Percentiles rank a stretch among this genome's conserved stretches.
These are phyloP conservation scores for Pharmacophagus antenor DNA, from an alignment of 2,888 invertebrate species.

Conservation along the genomic window DNA sequence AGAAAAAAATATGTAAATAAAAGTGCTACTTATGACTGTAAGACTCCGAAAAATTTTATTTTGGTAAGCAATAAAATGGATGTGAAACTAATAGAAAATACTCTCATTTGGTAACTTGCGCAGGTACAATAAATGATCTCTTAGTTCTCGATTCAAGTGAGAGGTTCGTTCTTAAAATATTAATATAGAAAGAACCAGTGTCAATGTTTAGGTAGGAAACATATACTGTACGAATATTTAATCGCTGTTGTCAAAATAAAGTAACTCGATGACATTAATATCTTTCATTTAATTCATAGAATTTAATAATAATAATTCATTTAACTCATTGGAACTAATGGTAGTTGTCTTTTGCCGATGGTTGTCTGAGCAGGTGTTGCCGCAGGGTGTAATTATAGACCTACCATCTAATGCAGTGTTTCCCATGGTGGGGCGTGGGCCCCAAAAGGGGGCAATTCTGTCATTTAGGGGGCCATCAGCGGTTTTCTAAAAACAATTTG, in stretches of 20 bases:
- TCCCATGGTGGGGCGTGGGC: too few species aligned
- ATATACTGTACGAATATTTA: constrained; percentile 22
- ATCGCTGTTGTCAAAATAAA: constrained; percentile 51
- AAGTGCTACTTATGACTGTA: not conserved
- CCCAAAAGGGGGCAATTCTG: too few species aligned
- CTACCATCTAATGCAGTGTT: too few species aligned
- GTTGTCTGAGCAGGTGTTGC: too few species aligned
- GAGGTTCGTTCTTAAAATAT: not conserved
- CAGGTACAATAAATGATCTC: constrained; percentile 3
- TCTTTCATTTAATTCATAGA: constrained; percentile 1
- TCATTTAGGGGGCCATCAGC: too few species aligned
- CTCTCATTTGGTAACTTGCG: constrained; percentile 49
- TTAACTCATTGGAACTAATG: too few species aligned
- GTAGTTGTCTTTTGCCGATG: too few species aligned
- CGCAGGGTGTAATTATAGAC: too few species aligned
- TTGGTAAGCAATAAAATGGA: constrained; percentile 51
- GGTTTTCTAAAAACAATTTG: too few species aligned
- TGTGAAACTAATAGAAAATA: constrained; percentile 50
- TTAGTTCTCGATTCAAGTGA: not conserved
- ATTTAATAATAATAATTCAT: too few species aligned
- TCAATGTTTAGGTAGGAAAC: constrained; percentile 36
- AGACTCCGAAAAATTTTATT: constrained; percentile 33
- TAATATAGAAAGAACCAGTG: constrained; percentile 35
- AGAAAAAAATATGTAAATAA: constrained; percentile 17
- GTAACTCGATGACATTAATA: constrained; percentile 11